Conservation (phyloP, 1,140 invertebrate genomes). For the Lepidotrigona ventralis region DNA sequence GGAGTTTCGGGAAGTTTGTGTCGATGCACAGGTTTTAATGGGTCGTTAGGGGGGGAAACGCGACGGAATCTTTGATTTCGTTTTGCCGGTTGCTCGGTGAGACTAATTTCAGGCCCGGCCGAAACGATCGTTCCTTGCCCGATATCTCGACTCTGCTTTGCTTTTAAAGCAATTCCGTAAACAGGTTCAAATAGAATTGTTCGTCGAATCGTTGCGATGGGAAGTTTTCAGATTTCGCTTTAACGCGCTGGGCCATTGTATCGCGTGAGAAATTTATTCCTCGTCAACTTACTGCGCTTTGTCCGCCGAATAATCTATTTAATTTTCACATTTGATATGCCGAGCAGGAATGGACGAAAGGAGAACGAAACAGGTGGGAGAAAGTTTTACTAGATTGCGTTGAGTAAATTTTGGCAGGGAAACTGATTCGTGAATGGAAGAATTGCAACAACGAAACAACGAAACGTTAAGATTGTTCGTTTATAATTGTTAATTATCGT, state of each 20-base stretch:
- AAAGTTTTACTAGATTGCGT: neutral
- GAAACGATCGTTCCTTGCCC: neutral
- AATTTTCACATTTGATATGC: neutral
- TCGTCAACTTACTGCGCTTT: neutral
- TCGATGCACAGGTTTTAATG: constrained; percentile 1
- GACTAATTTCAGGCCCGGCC: neutral
- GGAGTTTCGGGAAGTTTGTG: neutral
- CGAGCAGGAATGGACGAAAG: neutral
- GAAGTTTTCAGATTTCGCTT: neutral
- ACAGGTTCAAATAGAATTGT: neutral
- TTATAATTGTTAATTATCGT: too few species aligned
- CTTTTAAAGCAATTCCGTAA: neutral
- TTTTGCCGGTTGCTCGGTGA: neutral
- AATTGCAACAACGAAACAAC: too few species aligned
- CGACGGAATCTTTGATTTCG: neutral
- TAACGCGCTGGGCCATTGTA: neutral
- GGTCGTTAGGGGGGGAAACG: neutral
- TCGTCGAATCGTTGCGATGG: neutral
- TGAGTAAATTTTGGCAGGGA: neutral
- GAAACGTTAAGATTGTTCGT: too few species aligned
- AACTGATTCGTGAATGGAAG: neutral
- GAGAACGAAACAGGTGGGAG: neutral
- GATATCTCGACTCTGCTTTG: neutral
- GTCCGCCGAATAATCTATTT: neutral
- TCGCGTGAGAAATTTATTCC: neutral